Conservation (phyloP, 2,797 vertebrate species). For the Macropodus opercularis region DNA sequence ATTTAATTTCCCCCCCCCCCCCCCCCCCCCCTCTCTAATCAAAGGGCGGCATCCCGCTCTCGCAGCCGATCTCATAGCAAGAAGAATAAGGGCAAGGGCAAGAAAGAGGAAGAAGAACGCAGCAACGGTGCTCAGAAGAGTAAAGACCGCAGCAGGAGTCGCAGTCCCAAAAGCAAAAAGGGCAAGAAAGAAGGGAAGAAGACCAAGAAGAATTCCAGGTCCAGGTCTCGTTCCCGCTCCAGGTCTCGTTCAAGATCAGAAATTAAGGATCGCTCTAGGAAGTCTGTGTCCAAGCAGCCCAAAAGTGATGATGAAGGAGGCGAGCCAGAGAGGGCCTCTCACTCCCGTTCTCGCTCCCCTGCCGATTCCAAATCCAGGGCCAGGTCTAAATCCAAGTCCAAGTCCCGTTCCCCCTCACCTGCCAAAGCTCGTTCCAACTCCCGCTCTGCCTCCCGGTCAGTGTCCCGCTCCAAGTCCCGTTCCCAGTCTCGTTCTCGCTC, state of each 20-base stretch:
- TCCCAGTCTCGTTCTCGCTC: slow-evolving; percentile 77
- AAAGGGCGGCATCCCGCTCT: slow-evolving; percentile 87
- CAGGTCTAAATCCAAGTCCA: slow-evolving; percentile 85
- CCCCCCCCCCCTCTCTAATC: no score
- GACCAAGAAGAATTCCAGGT: slow-evolving; percentile 78
- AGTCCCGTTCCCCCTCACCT: slow-evolving; percentile 85
- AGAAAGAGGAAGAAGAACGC: slow-evolving; percentile 83
- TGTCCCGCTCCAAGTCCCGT: slow-evolving; percentile 74
- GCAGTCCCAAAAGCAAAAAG: slow-evolving; percentile 84
- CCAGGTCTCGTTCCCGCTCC: slow-evolving; percentile 83
- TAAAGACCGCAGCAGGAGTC: slow-evolving; percentile 78
- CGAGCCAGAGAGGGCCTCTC: slow-evolving; percentile 60
- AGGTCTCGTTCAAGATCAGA: slow-evolving; percentile 82
- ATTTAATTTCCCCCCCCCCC: no score
- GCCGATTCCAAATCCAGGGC: slow-evolving; percentile 83
- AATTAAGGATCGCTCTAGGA: slow-evolving; percentile 82
- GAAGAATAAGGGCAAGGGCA: slow-evolving; percentile 85
- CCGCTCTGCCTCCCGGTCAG: slow-evolving; percentile 83
- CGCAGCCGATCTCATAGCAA: slow-evolving; percentile 89
- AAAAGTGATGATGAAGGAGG: slow-evolving; percentile 78
- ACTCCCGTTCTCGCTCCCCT: slow-evolving; percentile 81
- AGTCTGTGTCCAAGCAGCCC: slow-evolving; percentile 73
- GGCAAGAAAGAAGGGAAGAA: slow-evolving; percentile 87
- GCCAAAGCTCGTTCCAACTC: slow-evolving; percentile 85
- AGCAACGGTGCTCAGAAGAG: slow-evolving; percentile 76